Conservation (phyloP, 2,888 invertebrate genomes). For the Sipha maydis region DNA sequence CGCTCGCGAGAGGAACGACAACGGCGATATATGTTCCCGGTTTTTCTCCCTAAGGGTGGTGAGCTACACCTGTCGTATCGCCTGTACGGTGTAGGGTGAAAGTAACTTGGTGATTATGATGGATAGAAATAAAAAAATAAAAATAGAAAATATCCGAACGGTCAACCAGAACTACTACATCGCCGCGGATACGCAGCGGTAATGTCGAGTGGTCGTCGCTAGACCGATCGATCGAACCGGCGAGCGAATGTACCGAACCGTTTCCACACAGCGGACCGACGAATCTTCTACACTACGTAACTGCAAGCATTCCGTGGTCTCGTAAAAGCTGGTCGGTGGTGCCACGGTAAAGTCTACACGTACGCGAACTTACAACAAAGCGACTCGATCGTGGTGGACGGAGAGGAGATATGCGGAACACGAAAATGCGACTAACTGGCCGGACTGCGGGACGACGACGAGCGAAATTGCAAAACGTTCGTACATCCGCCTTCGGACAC, state of each 20-base stretch:
- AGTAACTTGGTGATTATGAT: too few species aligned
- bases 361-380: not conserved
- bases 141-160: not conserved
- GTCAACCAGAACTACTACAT: not conserved
- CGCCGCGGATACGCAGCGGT: constrained; percentile 7
- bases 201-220: not conserved
- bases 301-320: not conserved
- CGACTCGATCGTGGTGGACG: not conserved
- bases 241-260: not conserved
- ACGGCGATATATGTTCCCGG: too few species aligned
- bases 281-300: not conserved
- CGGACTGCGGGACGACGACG: constrained; percentile 14
- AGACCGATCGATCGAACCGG: constrained; percentile 29
- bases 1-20: too few species aligned
- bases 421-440: not conserved
- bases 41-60: too few species aligned
- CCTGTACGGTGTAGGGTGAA: not conserved
- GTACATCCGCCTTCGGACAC: not conserved
- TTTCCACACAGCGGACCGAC: not conserved
- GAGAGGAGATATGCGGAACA: not conserved
- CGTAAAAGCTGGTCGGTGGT: too few species aligned
- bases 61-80: too few species aligned
- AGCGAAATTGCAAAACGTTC: not conserved
- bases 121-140: not conserved
- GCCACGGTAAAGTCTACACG: not conserved